Base-by-base conservation (phyloP, 2,113 vertebrate species). In the Zonotrichia leucophrys region DNA sequence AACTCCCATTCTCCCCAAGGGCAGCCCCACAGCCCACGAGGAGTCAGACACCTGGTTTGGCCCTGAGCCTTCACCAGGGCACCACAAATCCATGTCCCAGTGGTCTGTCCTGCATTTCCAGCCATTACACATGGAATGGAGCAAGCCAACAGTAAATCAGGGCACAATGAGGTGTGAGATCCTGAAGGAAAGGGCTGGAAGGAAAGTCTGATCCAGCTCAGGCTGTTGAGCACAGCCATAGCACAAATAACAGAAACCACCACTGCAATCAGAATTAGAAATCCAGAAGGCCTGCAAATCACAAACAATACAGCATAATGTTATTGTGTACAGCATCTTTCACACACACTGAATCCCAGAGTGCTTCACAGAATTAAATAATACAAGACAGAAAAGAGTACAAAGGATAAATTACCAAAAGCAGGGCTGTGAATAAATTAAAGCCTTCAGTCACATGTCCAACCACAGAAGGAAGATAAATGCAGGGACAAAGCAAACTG, bases 281-380 rank as follows among this genome's bases (percentile, higher is more conserved):
- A 91, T 90, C 78, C 90, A 92, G 90, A 63, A 93, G 82, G 90
- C 76, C 76, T 47, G 66, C 90, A 77, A 96, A 96, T 77, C 93
- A 92, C 80, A 94, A 94, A 92, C 88, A 95, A 94, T 88, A 79
- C 88, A 93, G 92, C 90, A 81, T 80, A 86, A 93, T 90, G 85
- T 83, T 86, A 96, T 90, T 94, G 94, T 90, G 93, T 78, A 58
- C 88, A 59, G 94, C 87, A 83, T 92, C 95, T 63, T 96, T 70
- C 85, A 86, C 52, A 92, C 39, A 42, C 50, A 14, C 50, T 35
- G 85, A 85, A 92, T 93, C 94, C 93, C 94, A 77, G 88, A 93
- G 82, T 33, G 72, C 94, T 92, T 75, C 69, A 83, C 75, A 72
- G 95, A 96, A 96, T 95, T 94, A 96, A 95, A 97, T 93, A 96